Percentiles rank a stretch among this genome's conserved stretches.
Evolutionary conservation across 2,888 invertebrate genomes (phyloP).

Genomic region (Dasypolia templi): DNA sequence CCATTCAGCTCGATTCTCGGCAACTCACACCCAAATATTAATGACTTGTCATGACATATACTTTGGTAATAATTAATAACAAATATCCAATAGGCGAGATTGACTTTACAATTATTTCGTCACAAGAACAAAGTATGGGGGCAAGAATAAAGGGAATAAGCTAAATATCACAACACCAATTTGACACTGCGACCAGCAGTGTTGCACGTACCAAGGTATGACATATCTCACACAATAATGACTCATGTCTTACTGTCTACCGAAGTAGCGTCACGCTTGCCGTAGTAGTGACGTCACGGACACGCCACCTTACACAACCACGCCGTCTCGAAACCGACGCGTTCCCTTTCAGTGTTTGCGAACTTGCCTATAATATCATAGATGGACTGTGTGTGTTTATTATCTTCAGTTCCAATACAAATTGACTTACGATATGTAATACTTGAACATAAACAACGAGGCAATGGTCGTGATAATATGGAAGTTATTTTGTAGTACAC

Average conservation of each 20-base stretch:
- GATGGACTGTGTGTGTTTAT: slow-evolving; percentile 49
- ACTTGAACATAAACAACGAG: slow-evolving; percentile 45
- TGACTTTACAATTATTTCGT: slow-evolving; percentile 12
- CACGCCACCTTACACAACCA: slow-evolving; percentile 60
- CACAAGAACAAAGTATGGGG: slow-evolving; percentile 14
- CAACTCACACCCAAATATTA: slow-evolving; percentile 10
- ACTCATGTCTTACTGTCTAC: neutral
- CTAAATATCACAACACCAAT: slow-evolving; percentile 1
- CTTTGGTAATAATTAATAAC: neutral
- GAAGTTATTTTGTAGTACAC: neutral
- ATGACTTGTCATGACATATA: slow-evolving; percentile 4
- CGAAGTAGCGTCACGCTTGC: slow-evolving; percentile 13
- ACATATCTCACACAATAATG: neutral
- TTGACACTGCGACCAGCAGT: neutral
- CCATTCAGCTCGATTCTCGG: neutral
- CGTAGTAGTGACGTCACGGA: slow-evolving; percentile 56
- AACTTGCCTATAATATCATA: slow-evolving; percentile 59
- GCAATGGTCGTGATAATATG: slow-evolving; percentile 17
- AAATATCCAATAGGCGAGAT: neutral
- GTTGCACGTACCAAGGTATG: neutral
- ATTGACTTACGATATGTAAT: slow-evolving; percentile 62
- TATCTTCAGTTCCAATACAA: slow-evolving; percentile 43
- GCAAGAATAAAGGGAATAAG: slow-evolving; percentile 36
- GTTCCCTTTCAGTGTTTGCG: slow-evolving; percentile 61
- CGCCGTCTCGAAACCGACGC: slow-evolving; percentile 66